Percentiles rank a stretch among this genome's conserved stretches.
phyloP scores from a whole-genome alignment of 1,140 invertebrate genomes.

The Ectropis grisescens region DNA sequence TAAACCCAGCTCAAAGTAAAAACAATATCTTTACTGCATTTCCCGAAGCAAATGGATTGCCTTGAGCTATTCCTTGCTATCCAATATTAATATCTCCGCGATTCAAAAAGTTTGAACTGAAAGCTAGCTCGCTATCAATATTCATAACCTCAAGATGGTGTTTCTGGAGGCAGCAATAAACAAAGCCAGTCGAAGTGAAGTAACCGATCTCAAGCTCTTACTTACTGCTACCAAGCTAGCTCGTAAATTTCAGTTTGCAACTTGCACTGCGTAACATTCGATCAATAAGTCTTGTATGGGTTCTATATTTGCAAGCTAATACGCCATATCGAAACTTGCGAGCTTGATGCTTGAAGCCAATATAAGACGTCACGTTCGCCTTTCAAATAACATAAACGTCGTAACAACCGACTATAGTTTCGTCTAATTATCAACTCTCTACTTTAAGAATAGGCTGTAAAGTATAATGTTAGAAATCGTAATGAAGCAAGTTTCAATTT shows the following conservation, averaged over 20 bases:
- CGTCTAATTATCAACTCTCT: no score
- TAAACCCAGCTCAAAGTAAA: background rate
- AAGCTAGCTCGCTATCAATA: constrained; percentile 56
- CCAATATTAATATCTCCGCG: constrained; percentile 40
- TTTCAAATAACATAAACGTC: constrained; percentile 1
- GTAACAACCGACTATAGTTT: no score
- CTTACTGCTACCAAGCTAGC: constrained; percentile 34
- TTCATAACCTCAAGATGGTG: constrained; percentile 55
- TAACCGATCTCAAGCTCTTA: constrained; percentile 50
- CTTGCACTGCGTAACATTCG: constrained; percentile 58
- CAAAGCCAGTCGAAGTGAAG: constrained; percentile 36
- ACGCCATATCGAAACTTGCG: constrained; percentile 54
- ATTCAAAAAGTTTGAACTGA: constrained; percentile 47
- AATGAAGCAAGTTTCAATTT: constrained; percentile 1
- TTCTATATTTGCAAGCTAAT: constrained; percentile 66
- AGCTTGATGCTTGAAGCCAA: constrained; percentile 39
- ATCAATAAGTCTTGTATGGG: constrained; percentile 67
- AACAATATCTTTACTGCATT: constrained; percentile 1
- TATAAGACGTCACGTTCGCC: constrained; percentile 36
- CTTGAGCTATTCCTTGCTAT: constrained; percentile 17
- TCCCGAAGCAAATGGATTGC: constrained; percentile 14
- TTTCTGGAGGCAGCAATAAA: constrained; percentile 55
- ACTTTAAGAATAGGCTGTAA: no score
- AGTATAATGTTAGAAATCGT: no score
- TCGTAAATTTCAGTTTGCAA: constrained; percentile 66